Evolutionary conservation across 2,797 vertebrate species (phyloP), one percentile per base, ranked within the genome.

Genomic region (Scolopax bukidnonensis): DNA sequence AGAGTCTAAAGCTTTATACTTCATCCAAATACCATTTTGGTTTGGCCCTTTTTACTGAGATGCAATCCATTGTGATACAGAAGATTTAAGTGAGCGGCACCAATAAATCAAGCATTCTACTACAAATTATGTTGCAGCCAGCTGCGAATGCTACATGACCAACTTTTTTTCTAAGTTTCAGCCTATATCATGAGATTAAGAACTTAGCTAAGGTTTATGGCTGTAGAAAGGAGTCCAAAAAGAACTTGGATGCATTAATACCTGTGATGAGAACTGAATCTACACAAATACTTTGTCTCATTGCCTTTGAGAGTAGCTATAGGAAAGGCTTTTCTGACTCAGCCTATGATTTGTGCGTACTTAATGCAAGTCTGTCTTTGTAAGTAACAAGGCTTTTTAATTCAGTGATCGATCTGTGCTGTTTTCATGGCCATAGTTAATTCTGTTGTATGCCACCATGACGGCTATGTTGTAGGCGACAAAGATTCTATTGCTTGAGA

Each of bases 21-120:
- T 95, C 71, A 87, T 96, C 86, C 96, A 95, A 95, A 94, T 65
- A 89, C 81, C 88, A 90, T 93, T 94, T 95, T 87, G 78, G 71
- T 92, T 95, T 94, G 92, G 91, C 91, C 86, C 81, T 91, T 94
- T 96, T 89, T 83, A 69, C 90, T 81, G 90, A 92, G 79, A 78
- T 63, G 75, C 81, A 94, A 90, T 93, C 93, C 51, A 81, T 90
- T 14, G 5, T 93, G 84, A 56, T 74, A n/a, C 71, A 73, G 85
- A 84, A 93, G 84, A 81, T 95, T 90, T 91, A 94, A 91, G 92
- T 71, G 89, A 89, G 75, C 73, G 75, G 71, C 75, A 84, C 65
- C 90, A 84, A 90, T 93, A 95, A 94, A 95, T 94, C 90, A 95
- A 92, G 61, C 32, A 5, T 75, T 92, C 84, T 92, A 28, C 74